Base-by-base conservation (phyloP, 2,113 vertebrate genomes). In the Chionis minor region DNA sequence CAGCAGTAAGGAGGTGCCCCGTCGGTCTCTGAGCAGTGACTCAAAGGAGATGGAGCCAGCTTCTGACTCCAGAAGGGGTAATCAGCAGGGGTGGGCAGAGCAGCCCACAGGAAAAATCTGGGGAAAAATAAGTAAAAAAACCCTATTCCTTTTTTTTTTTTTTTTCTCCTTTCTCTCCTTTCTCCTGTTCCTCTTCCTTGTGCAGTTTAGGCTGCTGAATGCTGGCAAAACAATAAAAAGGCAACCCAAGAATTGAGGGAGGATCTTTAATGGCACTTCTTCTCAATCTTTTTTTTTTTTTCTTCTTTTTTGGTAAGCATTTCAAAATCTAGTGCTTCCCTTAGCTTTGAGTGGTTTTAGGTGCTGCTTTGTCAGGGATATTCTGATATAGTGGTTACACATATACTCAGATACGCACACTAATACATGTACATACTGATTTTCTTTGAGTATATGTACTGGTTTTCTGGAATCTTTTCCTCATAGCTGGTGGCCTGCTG, bases 351-450 rank as follows among this genome's bases (percentile, higher is more conserved):
- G 12, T 56, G 10, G 5, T 54, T 81, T 70, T 42, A 10, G 42
- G 2, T 58, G 11, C 10, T 84, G 8, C 33, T 87, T 51, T 87
- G 4, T 62, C 45, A 58, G 45, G 49, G 38, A 3, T 35, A 17
- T 54, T 77, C 17, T 89, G 33, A 8, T 18, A 12, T 17, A 6
- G 4, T n/a, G 20, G 35, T 59, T 52, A 33, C 9, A 3, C 6
- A 21, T 70, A 45, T 16, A 17, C 35, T 14, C 30, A 13, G 9
- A 16, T n/a, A 22, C 30, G 9, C 13, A 22, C 17, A 8, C 2
- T 32, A 5, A 38, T 4, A 7, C 9, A 2, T 3, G 19, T 11
- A 12, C 0, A 1, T 52, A 32, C 4, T 11, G 4, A 8, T 73
- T 66, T 83, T 72, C 58, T 55, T 52, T 52, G n/a, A 70, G 45